Evolutionary conservation across 2,888 invertebrate genomes (phyloP), one percentile per base, ranked within the genome.

Genomic region (Tetragonula carbonaria): DNA sequence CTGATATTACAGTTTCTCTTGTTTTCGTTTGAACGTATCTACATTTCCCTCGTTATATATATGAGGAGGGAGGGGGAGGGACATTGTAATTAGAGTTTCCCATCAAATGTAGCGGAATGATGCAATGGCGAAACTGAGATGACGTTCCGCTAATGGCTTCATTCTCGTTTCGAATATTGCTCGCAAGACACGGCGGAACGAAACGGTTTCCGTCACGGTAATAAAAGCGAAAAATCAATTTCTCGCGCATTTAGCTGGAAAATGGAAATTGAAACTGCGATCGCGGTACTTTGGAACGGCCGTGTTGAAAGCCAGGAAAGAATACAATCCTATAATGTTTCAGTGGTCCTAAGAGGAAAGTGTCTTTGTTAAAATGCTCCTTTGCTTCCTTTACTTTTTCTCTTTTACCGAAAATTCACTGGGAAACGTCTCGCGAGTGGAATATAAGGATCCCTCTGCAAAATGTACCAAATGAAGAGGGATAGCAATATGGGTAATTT

Each of bases 1-100:
- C 73, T 28, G 73, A 70, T 77, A 73, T 73, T 77, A 82, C 63
- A 82, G 70, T 77, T 70, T 70, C 68, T 57, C 33, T 59, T 66
- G 74, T 67, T 82, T 67, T 67, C 81, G 62, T 72, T 80, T 45
- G 45, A 45, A 45, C 45, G 45, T 45, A 11, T 4, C 51, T n/a
- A 73, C 68, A 68, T 76, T 76, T 73, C 45, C 82, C n/a, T n/a
- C 51, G 33, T 33, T 33, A 33, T 33, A 33, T 45, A 45, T 5
- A 53, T 11, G 28, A 45, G 45, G 8, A 1, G 45, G 0, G 63
- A n/a, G 16, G 38, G 8, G 51, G 23, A n/a, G 28, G 28, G 28
- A 28, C 51, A 28, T 51, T 65, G 76, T 82, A 83, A 83, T 83
- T 76, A 76, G 68, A 77, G 59, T 53, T 70, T 57, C 23, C 18